phyloP scores from a whole-genome alignment of 2,888 invertebrate species.

The Spodoptera picta region DNA sequence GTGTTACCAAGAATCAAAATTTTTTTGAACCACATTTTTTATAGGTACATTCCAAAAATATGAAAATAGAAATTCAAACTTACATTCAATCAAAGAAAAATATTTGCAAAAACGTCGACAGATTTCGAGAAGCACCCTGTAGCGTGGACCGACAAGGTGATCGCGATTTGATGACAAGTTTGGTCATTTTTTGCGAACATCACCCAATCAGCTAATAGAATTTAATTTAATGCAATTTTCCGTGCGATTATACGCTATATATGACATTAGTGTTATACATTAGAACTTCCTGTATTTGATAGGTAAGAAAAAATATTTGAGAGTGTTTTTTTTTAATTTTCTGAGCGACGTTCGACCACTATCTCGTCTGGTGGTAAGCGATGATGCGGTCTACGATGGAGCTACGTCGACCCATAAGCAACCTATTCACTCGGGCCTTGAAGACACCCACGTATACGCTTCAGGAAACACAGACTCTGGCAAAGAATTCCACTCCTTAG shows the following conservation, averaged over 20 bases:
- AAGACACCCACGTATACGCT: no score
- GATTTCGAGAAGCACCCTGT: constrained; percentile 31
- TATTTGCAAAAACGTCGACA: neutral
- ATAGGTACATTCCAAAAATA: neutral
- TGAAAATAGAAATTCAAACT: neutral
- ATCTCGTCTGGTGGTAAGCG: no score
- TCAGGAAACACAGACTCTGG: no score
- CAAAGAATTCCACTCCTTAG: no score
- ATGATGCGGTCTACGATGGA: no score
- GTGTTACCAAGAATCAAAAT: no score
- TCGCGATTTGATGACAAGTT: constrained; percentile 77
- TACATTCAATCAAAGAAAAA: neutral
- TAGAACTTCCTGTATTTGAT: constrained; percentile 75
- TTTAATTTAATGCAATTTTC: constrained; percentile 74
- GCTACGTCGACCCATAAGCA: no score
- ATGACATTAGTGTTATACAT: constrained; percentile 65
- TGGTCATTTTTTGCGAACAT: constrained; percentile 58
- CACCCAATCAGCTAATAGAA: constrained; percentile 74
- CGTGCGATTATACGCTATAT: constrained; percentile 61
- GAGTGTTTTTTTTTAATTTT: neutral
- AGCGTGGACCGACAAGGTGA: constrained; percentile 53
- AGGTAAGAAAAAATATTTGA: constrained; percentile 5
- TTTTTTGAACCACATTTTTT: no score
- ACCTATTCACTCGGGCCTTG: no score
- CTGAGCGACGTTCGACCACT: no score